Conservation (phyloP, 2,113 vertebrate genomes). For the Pseudorasbora parva region DNA sequence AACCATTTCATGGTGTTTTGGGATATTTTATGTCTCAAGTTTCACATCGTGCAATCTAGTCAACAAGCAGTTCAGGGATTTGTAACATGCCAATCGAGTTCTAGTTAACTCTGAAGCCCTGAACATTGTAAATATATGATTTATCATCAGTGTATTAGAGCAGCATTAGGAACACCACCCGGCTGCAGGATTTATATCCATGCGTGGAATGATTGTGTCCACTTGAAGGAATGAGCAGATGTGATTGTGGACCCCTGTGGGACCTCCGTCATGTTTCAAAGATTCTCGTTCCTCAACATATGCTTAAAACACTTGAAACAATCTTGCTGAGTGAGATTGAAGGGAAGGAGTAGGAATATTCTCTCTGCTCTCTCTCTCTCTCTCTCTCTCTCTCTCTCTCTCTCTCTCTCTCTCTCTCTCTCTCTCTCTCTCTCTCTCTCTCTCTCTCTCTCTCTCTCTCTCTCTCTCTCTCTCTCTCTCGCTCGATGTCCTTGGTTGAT, state of each 20-base stretch:
- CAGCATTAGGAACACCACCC: background rate
- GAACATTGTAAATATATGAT: background rate
- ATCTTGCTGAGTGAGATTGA: background rate
- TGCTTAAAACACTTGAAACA: slow-evolving; percentile 11
- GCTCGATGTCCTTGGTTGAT: background rate
- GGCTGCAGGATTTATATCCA: background rate
- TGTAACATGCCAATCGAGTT: background rate
- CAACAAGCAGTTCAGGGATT: background rate
- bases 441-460: too few species aligned
- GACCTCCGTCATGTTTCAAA: slow-evolving; percentile 14
- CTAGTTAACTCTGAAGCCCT: background rate
- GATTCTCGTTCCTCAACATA: background rate
- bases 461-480: background rate
- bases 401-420: background rate
- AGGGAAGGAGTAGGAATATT: background rate
- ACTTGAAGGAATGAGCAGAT: slow-evolving; percentile 6
- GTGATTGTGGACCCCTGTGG: slow-evolving; percentile 19
- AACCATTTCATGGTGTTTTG: background rate
- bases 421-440: background rate
- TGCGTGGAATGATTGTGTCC: background rate
- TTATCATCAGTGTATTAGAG: background rate
- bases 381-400: background rate
- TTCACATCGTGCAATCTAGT: background rate
- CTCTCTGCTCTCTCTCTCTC: background rate
- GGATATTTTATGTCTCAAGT: slow-evolving; percentile 10